Evolutionary conservation across 2,888 invertebrate genomes (phyloP), one percentile per base, ranked within the genome.

Genomic region (Psococerastis gibbosa): DNA sequence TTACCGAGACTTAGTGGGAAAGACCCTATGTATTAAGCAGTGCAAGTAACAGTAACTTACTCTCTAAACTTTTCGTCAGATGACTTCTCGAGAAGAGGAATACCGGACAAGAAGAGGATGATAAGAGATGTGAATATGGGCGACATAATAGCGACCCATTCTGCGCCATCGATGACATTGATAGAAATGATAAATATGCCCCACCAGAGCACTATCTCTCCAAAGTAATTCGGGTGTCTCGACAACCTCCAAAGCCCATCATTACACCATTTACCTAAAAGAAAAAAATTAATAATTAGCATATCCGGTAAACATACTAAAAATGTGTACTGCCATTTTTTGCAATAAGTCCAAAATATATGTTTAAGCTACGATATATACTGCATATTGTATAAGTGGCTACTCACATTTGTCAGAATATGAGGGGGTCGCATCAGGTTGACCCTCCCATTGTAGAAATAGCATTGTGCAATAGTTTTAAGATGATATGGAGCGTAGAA

Each of bases 141-240:
- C 13, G 87, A 88, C 52, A 85, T 68, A 52, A 87, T 76, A 8
- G 81, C 85, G 20, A 85, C 68, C 81, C 85, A 89, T 64, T 91
- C 87, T 23, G 75, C 66, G 15, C 85, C 83, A 54, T 78, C 74
- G 52, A 91, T 75, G 15, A 89, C 81, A 57, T 85, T 87, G 27
- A 88, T 61, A 0, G 88, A 83, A 59, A 89, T 81, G 43, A 84
- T 75, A 57, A 91, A 91, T 53, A 91, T 78, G 3, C 92, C 89
- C 82, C 89, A 84, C 91, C 92, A 89, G 13, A 92, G 69, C 1
- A 87, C 71, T 9, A 91, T 84, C 65, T 92, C 92, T 0, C 92
- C 92, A 58, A 92, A 91, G 59, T 91, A 92, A 60, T 92, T 92
- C 0, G 92, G 92, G 63, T 92, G 91, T 47, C 92, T 69, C 0